phyloP scores from a whole-genome alignment of 2,113 vertebrate species.

The Tachycineta bicolor region DNA sequence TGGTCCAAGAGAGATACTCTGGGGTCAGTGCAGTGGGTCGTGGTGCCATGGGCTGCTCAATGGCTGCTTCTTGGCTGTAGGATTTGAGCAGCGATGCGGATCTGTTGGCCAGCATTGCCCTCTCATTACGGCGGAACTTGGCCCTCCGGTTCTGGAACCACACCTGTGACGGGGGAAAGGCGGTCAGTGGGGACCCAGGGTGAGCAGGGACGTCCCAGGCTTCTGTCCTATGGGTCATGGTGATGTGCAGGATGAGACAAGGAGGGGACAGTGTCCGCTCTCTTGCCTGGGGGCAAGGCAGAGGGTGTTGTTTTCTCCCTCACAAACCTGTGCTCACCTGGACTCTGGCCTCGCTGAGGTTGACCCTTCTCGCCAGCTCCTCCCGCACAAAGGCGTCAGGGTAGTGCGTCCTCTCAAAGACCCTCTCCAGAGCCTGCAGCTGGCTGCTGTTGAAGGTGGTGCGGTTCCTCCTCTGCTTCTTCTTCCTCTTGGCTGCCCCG shows the following conservation, averaged over 20 bases:
- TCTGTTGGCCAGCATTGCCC: conserved; percentile 79
- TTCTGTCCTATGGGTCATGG: rapidly evolving
- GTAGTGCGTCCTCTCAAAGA: conserved; percentile 84
- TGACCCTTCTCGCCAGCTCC: conserved; percentile 81
- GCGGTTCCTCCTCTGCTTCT: conserved; percentile 83
- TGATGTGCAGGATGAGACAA: neutral
- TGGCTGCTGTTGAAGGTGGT: conserved; percentile 88
- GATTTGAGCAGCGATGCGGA: conserved; percentile 80
- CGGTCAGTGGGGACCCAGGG: neutral
- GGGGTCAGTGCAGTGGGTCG: conserved; percentile 74
- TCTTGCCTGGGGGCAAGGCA: neutral
- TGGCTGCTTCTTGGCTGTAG: conserved; percentile 79
- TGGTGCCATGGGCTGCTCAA: conserved; percentile 80
- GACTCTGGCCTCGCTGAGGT: conserved; percentile 84
- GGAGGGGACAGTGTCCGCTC: neutral
- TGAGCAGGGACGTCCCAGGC: neutral
- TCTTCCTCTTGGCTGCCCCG: conserved; percentile 73
- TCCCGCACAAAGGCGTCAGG: conserved; percentile 82
- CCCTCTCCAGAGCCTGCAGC: conserved; percentile 82
- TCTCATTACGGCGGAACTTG: conserved; percentile 84
- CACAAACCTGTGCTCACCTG: conserved; percentile 74
- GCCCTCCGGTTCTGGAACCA: conserved; percentile 87
- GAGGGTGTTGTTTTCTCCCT: neutral
- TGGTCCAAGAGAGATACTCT: conserved; percentile 80
- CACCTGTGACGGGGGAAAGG: conserved; percentile 59